A percentile compares a stretch with the other conserved stretches of the same genome.
Evolutionary conservation across 2,888 invertebrate genomes (phyloP).

Genomic region (Polyommatus iphigenia): DNA sequence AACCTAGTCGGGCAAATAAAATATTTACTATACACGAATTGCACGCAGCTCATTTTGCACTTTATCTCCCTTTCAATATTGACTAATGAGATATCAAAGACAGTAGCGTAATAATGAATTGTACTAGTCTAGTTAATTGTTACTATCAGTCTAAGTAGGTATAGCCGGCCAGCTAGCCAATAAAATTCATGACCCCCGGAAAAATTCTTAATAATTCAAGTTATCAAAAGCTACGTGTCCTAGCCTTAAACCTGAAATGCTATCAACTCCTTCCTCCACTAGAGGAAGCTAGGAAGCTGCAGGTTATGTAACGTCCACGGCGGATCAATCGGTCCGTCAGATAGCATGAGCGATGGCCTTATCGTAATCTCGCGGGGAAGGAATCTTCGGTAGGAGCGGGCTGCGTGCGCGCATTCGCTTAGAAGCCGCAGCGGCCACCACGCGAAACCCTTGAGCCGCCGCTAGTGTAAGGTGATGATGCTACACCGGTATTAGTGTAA

Average conservation of each 20-base stretch:
- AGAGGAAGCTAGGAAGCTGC: background rate
- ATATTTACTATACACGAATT: background rate
- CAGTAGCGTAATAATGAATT: background rate
- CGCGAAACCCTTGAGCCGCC: conserved; percentile 71
- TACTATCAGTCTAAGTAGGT: no score
- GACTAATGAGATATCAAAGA: background rate
- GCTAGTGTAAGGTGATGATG: conserved; percentile 67
- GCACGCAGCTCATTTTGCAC: background rate
- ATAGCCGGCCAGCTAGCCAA: background rate
- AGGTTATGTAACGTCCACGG: conserved; percentile 12
- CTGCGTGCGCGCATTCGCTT: conserved; percentile 69
- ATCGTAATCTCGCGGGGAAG: conserved; percentile 74
- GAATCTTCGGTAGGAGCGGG: conserved; percentile 65
- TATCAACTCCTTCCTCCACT: background rate
- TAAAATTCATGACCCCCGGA: background rate
- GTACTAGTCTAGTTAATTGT: background rate
- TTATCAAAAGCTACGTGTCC: background rate
- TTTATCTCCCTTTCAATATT: background rate
- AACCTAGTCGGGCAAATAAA: background rate
- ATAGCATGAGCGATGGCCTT: conserved; percentile 74
- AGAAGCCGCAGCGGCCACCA: conserved; percentile 72
- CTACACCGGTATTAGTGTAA: conserved; percentile 70
- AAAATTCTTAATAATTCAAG: background rate
- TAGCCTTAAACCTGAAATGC: background rate
- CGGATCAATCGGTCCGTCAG: conserved; percentile 64